phyloP scores from a whole-genome alignment of 2,113 vertebrate genomes.

The Morone saxatilis region DNA sequence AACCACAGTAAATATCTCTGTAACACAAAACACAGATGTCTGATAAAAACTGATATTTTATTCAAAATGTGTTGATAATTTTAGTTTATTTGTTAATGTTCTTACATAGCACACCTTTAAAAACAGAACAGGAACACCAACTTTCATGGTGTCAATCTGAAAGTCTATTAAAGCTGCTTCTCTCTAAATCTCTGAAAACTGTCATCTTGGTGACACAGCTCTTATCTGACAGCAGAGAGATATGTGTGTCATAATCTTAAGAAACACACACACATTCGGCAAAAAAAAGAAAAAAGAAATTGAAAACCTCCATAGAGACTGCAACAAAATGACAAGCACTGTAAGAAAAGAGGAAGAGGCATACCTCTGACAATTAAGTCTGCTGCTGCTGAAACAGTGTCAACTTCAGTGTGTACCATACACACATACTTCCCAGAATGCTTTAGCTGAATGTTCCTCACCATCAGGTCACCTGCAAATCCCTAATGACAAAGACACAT shows the following conservation, averaged over 20 bases:
- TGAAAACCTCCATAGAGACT: neutral
- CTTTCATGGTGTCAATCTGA: neutral
- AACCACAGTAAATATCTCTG: too few species aligned
- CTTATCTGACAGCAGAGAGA: conserved; percentile 20
- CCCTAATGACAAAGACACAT: conserved; percentile 79
- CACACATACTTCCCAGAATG: conserved; percentile 93
- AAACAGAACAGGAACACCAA: neutral
- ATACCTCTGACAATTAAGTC: conserved; percentile 92
- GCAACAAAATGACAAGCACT: conserved; percentile 20
- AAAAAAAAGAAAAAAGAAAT: conserved; percentile 20
- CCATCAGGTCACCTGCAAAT: conserved; percentile 92
- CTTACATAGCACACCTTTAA: neutral
- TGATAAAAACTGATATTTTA: too few species aligned
- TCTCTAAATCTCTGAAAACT: conserved; percentile 8
- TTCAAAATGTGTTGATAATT: too few species aligned
- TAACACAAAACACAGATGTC: too few species aligned
- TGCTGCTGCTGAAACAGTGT: conserved; percentile 88
- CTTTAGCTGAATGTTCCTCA: conserved; percentile 91
- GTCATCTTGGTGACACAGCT: conserved; percentile 1
- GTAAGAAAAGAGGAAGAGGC: conserved; percentile 37
- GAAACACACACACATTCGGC: neutral
- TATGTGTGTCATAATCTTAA: conserved; percentile 8
- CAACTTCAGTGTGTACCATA: conserved; percentile 88
- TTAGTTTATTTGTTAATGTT: too few species aligned
- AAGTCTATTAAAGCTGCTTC: conserved; percentile 13